Conservation (phyloP, 2,888 invertebrate species). For the Eucera pruinosa region DNA sequence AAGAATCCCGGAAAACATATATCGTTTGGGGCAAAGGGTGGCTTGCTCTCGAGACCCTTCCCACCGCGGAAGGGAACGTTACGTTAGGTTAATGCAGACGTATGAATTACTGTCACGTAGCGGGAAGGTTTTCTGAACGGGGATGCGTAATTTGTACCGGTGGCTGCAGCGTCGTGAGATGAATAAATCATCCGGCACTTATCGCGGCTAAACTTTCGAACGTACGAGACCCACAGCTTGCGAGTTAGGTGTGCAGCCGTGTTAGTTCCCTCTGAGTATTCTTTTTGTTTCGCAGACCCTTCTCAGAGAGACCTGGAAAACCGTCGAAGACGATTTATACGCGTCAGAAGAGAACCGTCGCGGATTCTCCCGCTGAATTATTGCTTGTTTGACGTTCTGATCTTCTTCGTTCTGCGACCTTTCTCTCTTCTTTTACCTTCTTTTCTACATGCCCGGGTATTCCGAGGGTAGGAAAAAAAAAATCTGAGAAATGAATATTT, state of each 20-base stretch:
- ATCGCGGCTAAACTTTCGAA: conserved; percentile 69
- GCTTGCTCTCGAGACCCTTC: neutral
- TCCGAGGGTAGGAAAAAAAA: neutral
- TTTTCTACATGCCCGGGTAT: no score
- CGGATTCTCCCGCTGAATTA: conserved; percentile 38
- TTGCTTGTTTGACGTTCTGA: conserved; percentile 47
- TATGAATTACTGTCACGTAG: conserved; percentile 73
- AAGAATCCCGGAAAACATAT: neutral
- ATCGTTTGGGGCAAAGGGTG: neutral
- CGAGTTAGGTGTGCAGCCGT: conserved; percentile 44
- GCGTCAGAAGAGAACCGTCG: conserved; percentile 28
- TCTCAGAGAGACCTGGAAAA: neutral
- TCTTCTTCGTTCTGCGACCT: conserved; percentile 15
- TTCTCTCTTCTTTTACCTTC: neutral
- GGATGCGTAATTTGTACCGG: conserved; percentile 73
- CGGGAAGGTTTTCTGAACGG: conserved; percentile 71
- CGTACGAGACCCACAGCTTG: conserved; percentile 31
- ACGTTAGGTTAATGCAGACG: conserved; percentile 67
- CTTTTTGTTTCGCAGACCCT: conserved; percentile 35
- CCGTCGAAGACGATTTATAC: conserved; percentile 57
- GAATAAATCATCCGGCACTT: conserved; percentile 73
- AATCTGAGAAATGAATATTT: conserved; percentile 41
- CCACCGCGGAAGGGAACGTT: conserved; percentile 28
- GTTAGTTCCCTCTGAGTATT: conserved; percentile 14
- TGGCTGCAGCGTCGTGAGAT: conserved; percentile 69